Conservation (phyloP, 1,140 invertebrate species). For the Vanessa tameamea region DNA sequence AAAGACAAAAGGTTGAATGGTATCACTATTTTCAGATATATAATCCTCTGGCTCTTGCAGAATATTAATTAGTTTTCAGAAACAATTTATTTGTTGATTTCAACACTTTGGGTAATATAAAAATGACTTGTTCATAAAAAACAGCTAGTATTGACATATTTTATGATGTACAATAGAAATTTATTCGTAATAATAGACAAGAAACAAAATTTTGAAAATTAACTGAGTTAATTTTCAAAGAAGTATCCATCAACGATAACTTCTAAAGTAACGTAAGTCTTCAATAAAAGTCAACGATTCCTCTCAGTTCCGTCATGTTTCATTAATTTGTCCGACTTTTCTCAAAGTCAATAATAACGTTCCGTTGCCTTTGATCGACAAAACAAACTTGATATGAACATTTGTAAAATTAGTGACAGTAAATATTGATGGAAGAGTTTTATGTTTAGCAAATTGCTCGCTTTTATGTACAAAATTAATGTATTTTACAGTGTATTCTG, state of each 20-base stretch:
- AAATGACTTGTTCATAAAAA: too few relatives aligned
- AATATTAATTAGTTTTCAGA: too few relatives aligned
- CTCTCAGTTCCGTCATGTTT: conserved; percentile 16
- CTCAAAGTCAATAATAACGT: conserved; percentile 12
- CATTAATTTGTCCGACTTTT: conserved; percentile 22
- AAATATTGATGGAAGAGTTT: not conserved
- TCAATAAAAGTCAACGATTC: conserved; percentile 17
- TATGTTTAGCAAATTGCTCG: too few relatives aligned
- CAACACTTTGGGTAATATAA: too few relatives aligned
- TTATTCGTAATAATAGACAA: not conserved
- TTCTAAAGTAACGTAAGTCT: conserved; percentile 17
- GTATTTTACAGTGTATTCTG: too few relatives aligned
- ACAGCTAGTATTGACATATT: not conserved
- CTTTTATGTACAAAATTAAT: too few relatives aligned
- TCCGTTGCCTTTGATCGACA: conserved; percentile 13
- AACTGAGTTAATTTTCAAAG: conserved; percentile 14
- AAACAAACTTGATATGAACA: conserved; percentile 7
- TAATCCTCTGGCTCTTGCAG: too few relatives aligned
- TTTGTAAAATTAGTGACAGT: not conserved
- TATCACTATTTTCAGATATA: not conserved
- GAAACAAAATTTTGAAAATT: conserved; percentile 1
- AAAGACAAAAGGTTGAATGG: not conserved
- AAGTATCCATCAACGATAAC: conserved; percentile 16
- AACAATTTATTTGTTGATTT: too few relatives aligned
- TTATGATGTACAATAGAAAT: not conserved